Evolutionary conservation across 2,888 invertebrate genomes (phyloP), one percentile per base, ranked within the genome.

Genomic region (Horisme vitalbata): DNA sequence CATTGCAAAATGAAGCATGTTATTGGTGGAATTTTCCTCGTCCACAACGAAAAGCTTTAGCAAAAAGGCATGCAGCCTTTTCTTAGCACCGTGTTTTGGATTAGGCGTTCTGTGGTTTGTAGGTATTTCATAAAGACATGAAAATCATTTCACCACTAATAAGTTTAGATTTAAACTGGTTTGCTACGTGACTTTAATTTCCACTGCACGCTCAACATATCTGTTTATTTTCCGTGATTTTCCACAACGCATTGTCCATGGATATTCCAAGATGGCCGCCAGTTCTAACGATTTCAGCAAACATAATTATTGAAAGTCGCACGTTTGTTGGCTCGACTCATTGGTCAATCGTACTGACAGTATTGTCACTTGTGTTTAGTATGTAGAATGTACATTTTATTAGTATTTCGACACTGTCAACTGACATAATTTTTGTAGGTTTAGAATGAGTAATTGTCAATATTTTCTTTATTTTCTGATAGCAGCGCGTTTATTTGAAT

Each of bases 241-340:
- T 72, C 71, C 70, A 71, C 57, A 57, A 59, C 45, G 52, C 56
- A 56, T 55, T 65, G 63, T 62, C 57, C 63, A 48, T 63, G 65
- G 56, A 51, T 38, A 38, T 41, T 53, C 34, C 74, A 82, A 81
- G 75, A 81, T 82, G 83, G 81, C 79, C 59, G 69, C 43, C 48
- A 51, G 56, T 57, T 73, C 82, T 87, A 88, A 88, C 81, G 63
- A 68, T 75, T 80, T 77, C 71, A 61, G 80, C 79, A 88, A 86
- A 88, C 82, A 86, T 83, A 82, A 88, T 88, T 87, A 87, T 86
- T 83, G 81, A 71, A 82, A 82, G 84, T 87, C 86, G 70, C 87
- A 85, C 85, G 75, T 82, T 70, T 83, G 72, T 86, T 86, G 83
- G 83, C 75, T 74, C 63, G 63, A 71, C 79, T 81, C 82, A 85